These are phyloP conservation scores for Synergus gifuensis DNA, from an alignment of 2,888 invertebrate species.

Conservation along the genomic window DNA sequence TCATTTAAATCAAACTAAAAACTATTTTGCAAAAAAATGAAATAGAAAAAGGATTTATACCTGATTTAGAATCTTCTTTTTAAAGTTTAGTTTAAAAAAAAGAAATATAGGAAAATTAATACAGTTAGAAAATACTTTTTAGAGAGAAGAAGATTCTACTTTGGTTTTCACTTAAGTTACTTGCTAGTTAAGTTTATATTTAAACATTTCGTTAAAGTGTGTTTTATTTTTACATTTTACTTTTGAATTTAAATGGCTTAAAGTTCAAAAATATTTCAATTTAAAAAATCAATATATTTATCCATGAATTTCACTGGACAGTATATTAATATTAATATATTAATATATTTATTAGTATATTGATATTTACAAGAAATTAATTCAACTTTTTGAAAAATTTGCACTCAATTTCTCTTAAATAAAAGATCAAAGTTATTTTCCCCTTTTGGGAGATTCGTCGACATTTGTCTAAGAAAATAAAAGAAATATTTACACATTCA, in stretches of 20 bases:
- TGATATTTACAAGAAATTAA: too few species aligned
- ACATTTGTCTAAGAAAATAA: neutral
- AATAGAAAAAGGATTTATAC: slow-evolving; percentile 37
- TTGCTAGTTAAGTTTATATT: slow-evolving; percentile 7
- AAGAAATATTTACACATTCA: slow-evolving; percentile 70
- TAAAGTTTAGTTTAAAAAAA: slow-evolving; percentile 34
- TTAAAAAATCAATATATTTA: too few species aligned
- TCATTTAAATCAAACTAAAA: neutral
- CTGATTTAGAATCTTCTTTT: slow-evolving; percentile 50
- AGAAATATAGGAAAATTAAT: neutral
- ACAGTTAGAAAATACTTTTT: slow-evolving; percentile 9
- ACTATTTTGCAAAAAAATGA: neutral
- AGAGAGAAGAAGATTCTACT: neutral
- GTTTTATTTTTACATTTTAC: neutral
- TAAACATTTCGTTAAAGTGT: neutral
- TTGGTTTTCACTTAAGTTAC: slow-evolving; percentile 5
- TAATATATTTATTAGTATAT: too few species aligned
- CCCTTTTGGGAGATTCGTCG: neutral
- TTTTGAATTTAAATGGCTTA: too few species aligned
- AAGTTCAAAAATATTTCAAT: too few species aligned
- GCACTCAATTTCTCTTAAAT: too few species aligned
- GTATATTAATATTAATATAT: too few species aligned
- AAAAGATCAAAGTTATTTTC: too few species aligned
- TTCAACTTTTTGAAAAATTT: too few species aligned
- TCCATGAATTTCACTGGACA: too few species aligned